Evolutionary conservation across 2,797 vertebrate genomes (phyloP).

Genomic region (Limnodromus scolopaceus): DNA sequence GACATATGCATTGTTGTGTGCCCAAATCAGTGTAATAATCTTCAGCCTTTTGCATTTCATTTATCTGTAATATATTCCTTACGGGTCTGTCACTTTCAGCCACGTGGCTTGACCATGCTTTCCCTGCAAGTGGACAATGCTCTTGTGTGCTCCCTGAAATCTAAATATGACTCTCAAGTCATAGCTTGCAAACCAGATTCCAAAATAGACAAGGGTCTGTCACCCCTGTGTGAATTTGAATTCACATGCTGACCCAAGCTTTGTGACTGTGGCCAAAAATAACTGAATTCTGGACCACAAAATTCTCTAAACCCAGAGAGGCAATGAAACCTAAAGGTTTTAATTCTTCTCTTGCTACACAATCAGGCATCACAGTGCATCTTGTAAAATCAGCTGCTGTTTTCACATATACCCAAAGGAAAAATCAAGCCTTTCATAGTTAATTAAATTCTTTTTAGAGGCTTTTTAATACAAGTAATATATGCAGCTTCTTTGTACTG

Average conservation of each 20-base stretch:
- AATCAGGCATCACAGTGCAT: slow-evolving; percentile 2
- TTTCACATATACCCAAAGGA: slow-evolving; percentile 32
- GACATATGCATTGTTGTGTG: not conserved
- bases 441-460: slow-evolving; percentile 68
- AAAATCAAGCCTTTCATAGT: slow-evolving; percentile 55
- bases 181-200: not conserved
- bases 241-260: not conserved
- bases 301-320: not conserved
- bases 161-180: not conserved
- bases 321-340: not conserved
- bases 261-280: not conserved
- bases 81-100: not conserved
- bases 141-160: not conserved
- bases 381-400: slow-evolving; percentile 36
- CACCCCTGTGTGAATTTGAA: not conserved
- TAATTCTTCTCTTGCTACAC: not conserved
- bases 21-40: not conserved
- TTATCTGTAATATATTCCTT: not conserved
- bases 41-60: not conserved
- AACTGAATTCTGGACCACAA: slow-evolving; percentile 6
- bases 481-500: slow-evolving; percentile 49
- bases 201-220: not conserved
- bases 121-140: not conserved
- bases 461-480: slow-evolving; percentile 50
- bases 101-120: not conserved